Evolutionary conservation across 2,888 invertebrate species (phyloP), one percentile per base, ranked within the genome.

Genomic region (Clusia tigrina): DNA sequence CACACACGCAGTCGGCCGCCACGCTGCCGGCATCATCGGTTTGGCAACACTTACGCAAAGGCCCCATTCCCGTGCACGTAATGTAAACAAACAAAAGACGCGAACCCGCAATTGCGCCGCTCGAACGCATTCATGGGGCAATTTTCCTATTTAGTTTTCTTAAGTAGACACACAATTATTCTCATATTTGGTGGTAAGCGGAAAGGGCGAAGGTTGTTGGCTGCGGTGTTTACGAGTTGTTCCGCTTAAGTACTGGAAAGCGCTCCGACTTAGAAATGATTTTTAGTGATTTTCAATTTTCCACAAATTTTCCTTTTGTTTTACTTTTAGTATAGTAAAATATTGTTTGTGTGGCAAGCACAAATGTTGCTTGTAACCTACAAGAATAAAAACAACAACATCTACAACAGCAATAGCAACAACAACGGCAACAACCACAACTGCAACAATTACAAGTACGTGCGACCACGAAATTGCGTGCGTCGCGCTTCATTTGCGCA

Each of bases 401-500:
- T 6, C 32, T 9, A 6, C n/a, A n/a, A n/a, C n/a, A n/a, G n/a
- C n/a, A n/a, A n/a, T 32, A 32, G 12, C 6, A 32, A 32, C 32
- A 32, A 32, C 12, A 32, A 32, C n/a, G n/a, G n/a, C n/a, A n/a
- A n/a, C n/a, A n/a, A n/a, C n/a, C n/a, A n/a, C n/a, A n/a, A n/a
- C n/a, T n/a, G n/a, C 32, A 32, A 32, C 32, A 32, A 32, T 32
- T 32, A 32, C 32, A 32, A 32, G 12, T 20, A 5, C 6, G 48
- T 48, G 48, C 48, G 48, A 48, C 48, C 48, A 22, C 48, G 20
- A 22, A 48, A 48, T 22, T 48, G 48, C 48, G 18, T 64, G 60
- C 76, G 80, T 76, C 76, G 72, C 79, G 80, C 78, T 76, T 78
- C 80, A 78, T 78, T 78, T 76, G 75, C 71, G 71, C 48, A 48